A percentile compares a stretch with the other conserved stretches of the same genome.
Evolutionary conservation across 2,797 vertebrate species (phyloP).

Genomic region (Pristis pectinata): DNA sequence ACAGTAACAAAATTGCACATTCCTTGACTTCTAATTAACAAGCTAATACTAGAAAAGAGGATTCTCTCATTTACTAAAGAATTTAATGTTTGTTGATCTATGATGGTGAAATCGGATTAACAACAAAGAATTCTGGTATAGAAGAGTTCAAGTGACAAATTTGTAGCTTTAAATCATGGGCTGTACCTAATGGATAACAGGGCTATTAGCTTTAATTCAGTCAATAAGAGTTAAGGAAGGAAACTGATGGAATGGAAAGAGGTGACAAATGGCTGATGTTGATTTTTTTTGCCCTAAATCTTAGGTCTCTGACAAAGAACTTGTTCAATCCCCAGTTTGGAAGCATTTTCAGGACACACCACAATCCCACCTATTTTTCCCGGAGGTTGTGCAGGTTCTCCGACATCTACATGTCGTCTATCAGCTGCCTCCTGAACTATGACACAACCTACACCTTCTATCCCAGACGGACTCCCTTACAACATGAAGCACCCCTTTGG

Average conservation of each 20-base stretch:
- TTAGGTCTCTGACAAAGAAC: conserved; percentile 62
- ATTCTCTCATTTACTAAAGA: neutral
- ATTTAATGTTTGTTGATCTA: neutral
- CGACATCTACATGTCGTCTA: conserved; percentile 70
- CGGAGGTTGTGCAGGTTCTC: conserved; percentile 65
- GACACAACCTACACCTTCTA: conserved; percentile 66
- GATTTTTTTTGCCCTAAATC: neutral
- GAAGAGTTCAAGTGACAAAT: neutral
- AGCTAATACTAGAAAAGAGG: neutral
- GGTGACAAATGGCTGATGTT: neutral
- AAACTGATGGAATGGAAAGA: neutral
- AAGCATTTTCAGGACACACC: conserved; percentile 69
- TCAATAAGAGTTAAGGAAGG: neutral
- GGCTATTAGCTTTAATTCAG: too few species aligned
- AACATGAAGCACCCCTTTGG: conserved; percentile 67
- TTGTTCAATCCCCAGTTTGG: conserved; percentile 67
- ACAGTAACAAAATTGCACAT: neutral
- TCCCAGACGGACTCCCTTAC: conserved; percentile 64
- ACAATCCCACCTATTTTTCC: conserved; percentile 70
- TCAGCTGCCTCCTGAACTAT: conserved; percentile 67
- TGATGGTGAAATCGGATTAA: neutral
- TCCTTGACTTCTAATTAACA: neutral
- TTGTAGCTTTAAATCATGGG: neutral
- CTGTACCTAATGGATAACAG: neutral
- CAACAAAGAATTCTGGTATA: too few species aligned